Evolutionary conservation across 2,113 vertebrate genomes (phyloP), one percentile per base, ranked within the genome.

Genomic region (Rhinichthys klamathensis): DNA sequence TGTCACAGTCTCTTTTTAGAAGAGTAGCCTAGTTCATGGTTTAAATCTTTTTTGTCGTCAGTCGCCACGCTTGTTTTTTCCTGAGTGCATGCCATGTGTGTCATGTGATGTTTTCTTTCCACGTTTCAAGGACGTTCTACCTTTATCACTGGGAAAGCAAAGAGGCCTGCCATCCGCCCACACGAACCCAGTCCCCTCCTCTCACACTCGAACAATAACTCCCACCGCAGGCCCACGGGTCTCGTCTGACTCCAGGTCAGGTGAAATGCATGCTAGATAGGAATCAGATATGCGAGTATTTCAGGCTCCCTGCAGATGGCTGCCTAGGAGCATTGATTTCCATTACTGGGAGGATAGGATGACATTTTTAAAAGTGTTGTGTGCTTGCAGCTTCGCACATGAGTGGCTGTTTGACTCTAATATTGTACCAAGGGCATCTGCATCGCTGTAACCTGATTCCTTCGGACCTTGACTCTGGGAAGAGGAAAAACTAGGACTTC

Each of bases 391-490:
- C 56, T 70, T 15, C 54, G 65, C 51, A 65, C 77, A 25, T 81
- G 77, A 70, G 80, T 38, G 88, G 65, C 56, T 75, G 51, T 56
- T 5, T 61, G 75, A 80, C 82, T 81, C 80, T 70, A 72, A 84
- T 82, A 86, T 81, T 81, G 72, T 86, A 84, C 81, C 85, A 86
- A 89, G 84, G 88, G 84, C 81, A 89, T 89, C 87, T 89, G 87
- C 44, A 84, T 63, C 49, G 2, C 0, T 23, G 87, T 56, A 88
- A 88, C 70, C 85, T 1, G 85, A 88, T 32, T 82, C 84, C 82
- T 8, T 58, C 21, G 27, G 77, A 81, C 61, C 6, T 76, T 80
- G 81, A 84, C 61, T 76, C 46, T 54, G n/a, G 25, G 15, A 76
- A 54, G 74, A 76, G 44, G 44, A 8, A 54, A 18, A 75, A 27